A percentile compares a stretch with the other conserved stretches of the same genome.
phyloP scores from a whole-genome alignment of 2,888 invertebrate species.

The Cephonodes hylas region DNA sequence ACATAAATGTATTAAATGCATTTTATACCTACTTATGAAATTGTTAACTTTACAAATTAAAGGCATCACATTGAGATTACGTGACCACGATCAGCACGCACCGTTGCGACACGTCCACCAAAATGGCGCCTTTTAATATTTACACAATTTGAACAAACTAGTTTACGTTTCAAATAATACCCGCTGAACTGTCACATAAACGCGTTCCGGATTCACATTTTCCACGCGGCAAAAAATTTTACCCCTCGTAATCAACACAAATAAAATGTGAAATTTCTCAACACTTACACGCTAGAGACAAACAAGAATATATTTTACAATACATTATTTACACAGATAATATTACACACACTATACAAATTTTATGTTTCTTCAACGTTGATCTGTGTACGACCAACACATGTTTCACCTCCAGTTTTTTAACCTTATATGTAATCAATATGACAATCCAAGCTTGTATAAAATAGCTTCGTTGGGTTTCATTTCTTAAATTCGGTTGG shows the following conservation, averaged over 20 bases:
- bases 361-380: constrained; percentile 19
- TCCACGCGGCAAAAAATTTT: constrained; percentile 14
- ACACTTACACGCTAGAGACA: constrained; percentile 60
- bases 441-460: not conserved
- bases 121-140: not conserved
- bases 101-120: not conserved
- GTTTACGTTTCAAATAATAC: not conserved
- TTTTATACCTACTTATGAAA: not conserved
- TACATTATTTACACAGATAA: constrained; percentile 52
- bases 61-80: not conserved
- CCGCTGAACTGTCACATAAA: not conserved
- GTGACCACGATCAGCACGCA: not conserved
- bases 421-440: not conserved
- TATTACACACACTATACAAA: constrained; percentile 27
- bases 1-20: constrained; percentile 19
- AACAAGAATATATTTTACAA: constrained; percentile 50
- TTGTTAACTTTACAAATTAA: constrained; percentile 7
- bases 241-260: constrained; percentile 46
- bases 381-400: constrained; percentile 14
- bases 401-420: not conserved
- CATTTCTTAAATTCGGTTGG: constrained; percentile 9
- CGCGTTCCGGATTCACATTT: not conserved
- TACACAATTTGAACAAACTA: not conserved
- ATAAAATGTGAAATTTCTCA: constrained; percentile 66
- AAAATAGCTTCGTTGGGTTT: not conserved